phyloP scores from a whole-genome alignment of 2,888 invertebrate species.

The Epiperipatus broadwayi region DNA sequence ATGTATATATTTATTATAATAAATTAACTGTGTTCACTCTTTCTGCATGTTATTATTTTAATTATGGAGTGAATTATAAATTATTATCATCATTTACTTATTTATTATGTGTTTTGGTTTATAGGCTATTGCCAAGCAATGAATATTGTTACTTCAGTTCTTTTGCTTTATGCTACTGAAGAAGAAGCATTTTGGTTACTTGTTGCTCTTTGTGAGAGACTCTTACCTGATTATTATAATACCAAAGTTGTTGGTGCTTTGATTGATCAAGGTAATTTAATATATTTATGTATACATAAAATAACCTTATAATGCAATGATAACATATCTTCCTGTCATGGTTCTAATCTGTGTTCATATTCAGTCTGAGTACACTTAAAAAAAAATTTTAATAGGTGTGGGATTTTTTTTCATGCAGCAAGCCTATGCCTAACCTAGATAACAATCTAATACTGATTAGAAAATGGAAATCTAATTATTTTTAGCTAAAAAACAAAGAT shows the following conservation, averaged over 20 bases:
- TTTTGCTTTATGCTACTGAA: conserved; percentile 80
- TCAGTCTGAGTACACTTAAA: neutral
- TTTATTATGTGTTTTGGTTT: conserved; percentile 11
- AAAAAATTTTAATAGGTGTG: neutral
- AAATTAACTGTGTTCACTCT: too few species aligned
- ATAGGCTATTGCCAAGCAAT: conserved; percentile 87
- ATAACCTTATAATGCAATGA: neutral
- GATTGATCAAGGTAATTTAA: conserved; percentile 50
- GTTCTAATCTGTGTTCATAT: conserved; percentile 7
- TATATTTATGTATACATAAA: neutral
- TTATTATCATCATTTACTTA: too few species aligned
- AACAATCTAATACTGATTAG: too few species aligned
- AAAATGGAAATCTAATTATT: too few species aligned
- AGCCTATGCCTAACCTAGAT: too few species aligned
- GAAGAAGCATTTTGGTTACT: conserved; percentile 96
- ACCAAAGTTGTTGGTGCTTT: conserved; percentile 68
- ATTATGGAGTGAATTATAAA: neutral
- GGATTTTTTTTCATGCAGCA: neutral
- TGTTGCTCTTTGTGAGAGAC: conserved; percentile 77
- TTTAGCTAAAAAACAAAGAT: too few species aligned
- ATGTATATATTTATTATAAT: too few species aligned
- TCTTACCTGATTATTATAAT: conserved; percentile 94
- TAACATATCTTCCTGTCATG: neutral
- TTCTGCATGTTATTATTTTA: too few species aligned
- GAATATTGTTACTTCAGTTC: conserved; percentile 93